Percentiles rank a stretch among this genome's conserved stretches.
Evolutionary conservation across 2,113 vertebrate genomes (phyloP).

Genomic region (Oncorhynchus masou): DNA sequence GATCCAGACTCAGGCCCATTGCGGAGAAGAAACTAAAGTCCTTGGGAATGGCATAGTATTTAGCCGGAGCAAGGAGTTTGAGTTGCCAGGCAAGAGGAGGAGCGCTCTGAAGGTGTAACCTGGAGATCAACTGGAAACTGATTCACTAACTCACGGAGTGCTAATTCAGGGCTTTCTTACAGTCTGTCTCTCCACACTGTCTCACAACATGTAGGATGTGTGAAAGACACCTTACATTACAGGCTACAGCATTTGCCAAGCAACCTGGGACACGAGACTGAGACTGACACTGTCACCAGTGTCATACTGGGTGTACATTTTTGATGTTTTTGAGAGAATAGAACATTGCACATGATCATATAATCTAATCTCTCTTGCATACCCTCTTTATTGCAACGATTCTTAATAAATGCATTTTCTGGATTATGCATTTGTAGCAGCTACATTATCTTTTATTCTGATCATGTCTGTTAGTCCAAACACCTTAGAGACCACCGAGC

Average conservation of each 20-base stretch:
- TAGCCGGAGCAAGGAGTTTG: no score
- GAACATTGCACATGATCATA: neutral
- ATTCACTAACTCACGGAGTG: neutral
- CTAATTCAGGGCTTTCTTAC: constrained; percentile 3
- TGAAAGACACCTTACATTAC: constrained; percentile 14
- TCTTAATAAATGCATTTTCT: neutral
- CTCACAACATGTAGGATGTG: constrained; percentile 21
- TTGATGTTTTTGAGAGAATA: neutral
- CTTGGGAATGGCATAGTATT: no score
- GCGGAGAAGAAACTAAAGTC: no score
- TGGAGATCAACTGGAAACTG: neutral
- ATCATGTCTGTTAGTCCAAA: neutral
- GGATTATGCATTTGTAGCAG: neutral
- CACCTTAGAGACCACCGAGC: no score
- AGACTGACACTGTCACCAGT: constrained; percentile 4
- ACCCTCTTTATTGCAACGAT: neutral
- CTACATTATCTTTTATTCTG: neutral
- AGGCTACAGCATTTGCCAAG: neutral
- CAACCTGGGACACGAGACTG: neutral
- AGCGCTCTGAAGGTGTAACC: neutral
- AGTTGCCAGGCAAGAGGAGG: no score
- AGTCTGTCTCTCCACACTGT: constrained; percentile 2
- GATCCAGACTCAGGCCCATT: no score
- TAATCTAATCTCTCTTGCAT: neutral
- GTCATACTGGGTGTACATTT: neutral